Conservation (phyloP, 1,140 invertebrate genomes). For the Meteorus sp. region DNA sequence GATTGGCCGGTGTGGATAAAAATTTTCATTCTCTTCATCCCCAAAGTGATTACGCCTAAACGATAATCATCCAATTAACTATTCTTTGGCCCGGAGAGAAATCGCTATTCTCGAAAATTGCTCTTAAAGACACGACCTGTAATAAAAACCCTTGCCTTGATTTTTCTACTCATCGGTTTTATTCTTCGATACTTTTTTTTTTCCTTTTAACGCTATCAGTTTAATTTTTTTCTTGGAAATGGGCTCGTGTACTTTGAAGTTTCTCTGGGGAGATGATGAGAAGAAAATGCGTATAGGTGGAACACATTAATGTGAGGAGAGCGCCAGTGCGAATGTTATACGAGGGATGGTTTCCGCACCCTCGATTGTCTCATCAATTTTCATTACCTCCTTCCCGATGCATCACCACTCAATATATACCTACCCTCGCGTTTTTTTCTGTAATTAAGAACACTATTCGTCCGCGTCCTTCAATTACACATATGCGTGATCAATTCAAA, state of each 20-base stretch:
- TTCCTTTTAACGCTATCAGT: neutral
- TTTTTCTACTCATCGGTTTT: no score
- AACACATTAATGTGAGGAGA: slow-evolving; percentile 14
- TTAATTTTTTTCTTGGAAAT: slow-evolving; percentile 10
- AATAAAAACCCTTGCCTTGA: slow-evolving; percentile 14
- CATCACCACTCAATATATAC: no score
- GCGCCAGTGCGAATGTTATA: neutral
- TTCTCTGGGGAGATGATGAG: neutral
- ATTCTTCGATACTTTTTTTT: no score
- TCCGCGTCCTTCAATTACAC: neutral
- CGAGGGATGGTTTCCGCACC: neutral
- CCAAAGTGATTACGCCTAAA: slow-evolving; percentile 21
- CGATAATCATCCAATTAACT: slow-evolving; percentile 26
- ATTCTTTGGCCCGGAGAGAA: slow-evolving; percentile 21
- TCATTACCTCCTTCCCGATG: slow-evolving; percentile 37
- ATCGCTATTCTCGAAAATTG: slow-evolving; percentile 24
- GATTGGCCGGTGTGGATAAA: slow-evolving; percentile 14
- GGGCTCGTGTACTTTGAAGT: slow-evolving; percentile 16
- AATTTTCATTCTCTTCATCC: slow-evolving; percentile 21
- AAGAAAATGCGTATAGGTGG: neutral
- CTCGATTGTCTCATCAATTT: slow-evolving; percentile 48
- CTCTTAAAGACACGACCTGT: slow-evolving; percentile 7
- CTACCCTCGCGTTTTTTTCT: slow-evolving; percentile 34
- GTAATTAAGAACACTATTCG: slow-evolving; percentile 17
- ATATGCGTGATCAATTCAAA: neutral